phyloP scores from a whole-genome alignment of 2,113 vertebrate species.

The Felis catus region DNA sequence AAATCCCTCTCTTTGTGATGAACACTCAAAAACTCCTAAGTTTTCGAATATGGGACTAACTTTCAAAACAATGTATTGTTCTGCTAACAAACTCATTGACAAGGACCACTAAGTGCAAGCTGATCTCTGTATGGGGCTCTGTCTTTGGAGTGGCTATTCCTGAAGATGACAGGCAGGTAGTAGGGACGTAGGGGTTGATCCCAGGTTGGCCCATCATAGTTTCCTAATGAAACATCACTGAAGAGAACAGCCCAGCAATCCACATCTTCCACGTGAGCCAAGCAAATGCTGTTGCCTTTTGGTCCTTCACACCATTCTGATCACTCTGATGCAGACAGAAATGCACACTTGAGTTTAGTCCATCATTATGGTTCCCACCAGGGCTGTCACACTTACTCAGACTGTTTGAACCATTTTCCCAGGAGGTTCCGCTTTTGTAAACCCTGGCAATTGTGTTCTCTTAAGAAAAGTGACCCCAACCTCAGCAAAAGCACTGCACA shows the following conservation, averaged over 20 bases:
- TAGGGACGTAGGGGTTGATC: accelerated
- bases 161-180: neutral
- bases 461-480: neutral
- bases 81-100: neutral
- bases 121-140: neutral
- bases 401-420: neutral
- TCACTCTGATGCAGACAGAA: neutral
- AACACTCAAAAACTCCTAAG: neutral
- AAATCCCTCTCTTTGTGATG: neutral
- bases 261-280: accelerated
- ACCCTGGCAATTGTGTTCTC: neutral
- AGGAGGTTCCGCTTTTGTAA: neutral
- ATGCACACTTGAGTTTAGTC: neutral
- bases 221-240: neutral
- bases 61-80: neutral
- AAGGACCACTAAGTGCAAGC: accelerated
- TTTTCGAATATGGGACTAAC: neutral
- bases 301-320: neutral
- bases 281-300: accelerated
- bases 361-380: neutral
- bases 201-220: accelerated
- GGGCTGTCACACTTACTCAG: accelerated
- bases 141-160: neutral
- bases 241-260: neutral
- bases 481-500: neutral